A percentile compares a stretch with the other conserved stretches of the same genome.
phyloP scores from a whole-genome alignment of 2,888 invertebrate species.

The Lepidochitona cinerea region DNA sequence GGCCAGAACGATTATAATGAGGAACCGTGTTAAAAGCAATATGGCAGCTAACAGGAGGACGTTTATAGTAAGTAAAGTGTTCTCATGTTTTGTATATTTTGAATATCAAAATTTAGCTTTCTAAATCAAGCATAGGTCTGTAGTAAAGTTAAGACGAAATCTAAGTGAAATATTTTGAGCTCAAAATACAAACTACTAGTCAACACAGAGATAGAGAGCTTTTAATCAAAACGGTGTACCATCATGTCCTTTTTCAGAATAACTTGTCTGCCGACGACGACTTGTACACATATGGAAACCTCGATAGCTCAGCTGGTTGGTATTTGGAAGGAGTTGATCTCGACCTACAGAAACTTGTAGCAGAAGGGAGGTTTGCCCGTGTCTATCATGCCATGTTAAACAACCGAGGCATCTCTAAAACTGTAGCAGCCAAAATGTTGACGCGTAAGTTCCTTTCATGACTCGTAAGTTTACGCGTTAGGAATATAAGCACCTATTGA shows the following conservation, averaged over 20 bases:
- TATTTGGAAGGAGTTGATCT: neutral
- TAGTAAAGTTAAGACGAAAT: too few relatives aligned
- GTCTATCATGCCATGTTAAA: constrained; percentile 14
- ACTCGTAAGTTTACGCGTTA: too few relatives aligned
- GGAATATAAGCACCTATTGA: too few relatives aligned
- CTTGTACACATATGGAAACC: constrained; percentile 9
- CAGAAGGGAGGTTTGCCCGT: constrained; percentile 22
- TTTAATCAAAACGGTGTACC: too few relatives aligned
- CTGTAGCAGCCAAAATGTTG: constrained; percentile 22
- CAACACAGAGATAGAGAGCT: too few relatives aligned
- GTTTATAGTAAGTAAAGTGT: neutral
- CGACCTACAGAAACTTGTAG: constrained; percentile 10
- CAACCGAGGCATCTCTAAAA: neutral
- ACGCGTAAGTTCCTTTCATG: too few relatives aligned
- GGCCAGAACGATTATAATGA: neutral
- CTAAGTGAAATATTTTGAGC: too few relatives aligned
- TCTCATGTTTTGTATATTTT: too few relatives aligned
- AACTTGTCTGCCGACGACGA: constrained; percentile 12
- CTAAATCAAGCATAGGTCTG: too few relatives aligned
- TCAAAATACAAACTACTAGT: too few relatives aligned
- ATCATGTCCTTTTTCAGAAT: neutral
- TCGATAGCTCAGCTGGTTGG: constrained; percentile 1
- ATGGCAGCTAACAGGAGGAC: neutral
- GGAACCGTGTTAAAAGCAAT: neutral
- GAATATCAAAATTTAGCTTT: too few relatives aligned